Base-by-base conservation (phyloP, 2,113 vertebrate genomes). In the Lampris incognitus region DNA sequence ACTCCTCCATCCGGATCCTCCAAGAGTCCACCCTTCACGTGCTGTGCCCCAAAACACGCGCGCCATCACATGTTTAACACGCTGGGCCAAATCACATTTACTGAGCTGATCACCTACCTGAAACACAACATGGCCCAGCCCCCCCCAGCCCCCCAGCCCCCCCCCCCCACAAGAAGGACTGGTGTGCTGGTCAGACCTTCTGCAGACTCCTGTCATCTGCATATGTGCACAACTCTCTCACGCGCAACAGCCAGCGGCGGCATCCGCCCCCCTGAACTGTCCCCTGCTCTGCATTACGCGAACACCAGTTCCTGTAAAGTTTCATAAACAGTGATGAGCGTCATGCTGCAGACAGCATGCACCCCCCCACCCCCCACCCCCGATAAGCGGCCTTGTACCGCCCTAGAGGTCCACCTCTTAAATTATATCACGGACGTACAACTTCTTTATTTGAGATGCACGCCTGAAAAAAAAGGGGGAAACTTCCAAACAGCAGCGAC, bases 1-100 rank as follows among this genome's bases (percentile, higher is more conserved):
- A 68, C 76, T 76, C 85, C 74, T 78, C 80, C 74, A 9, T 58
- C 36, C 9, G 56, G 6, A 38, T 39, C 65, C 58, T 64, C 60
- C 38, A 67, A 62, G 38, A 81, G 63, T 67, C 50, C 7, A 7
- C 55, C 55, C n/a, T 57, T 24, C 8, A 56, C 58, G 24, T 24
- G 24, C 24, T 24, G 24, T 24, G 24, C 24, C 24, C 24, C 24
- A 24, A 24, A 24, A 24, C 24, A 24, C 24, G 24, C 24, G 24
- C 24, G 24, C 24, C 24, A 24, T 24, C 24, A 24, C 24, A 24
- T 24, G 24, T 24, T 24, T 24, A 24, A 24, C 24, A 24, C 24
- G 24, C 24, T 24, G 24, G 24, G 24, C 24, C 24, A 24, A 24
- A 24, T 24, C 24, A 24, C 24, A 24, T 24, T 24, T 24, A 24